Evolutionary conservation across 2,888 invertebrate species (phyloP), one percentile per base, ranked within the genome.

Genomic region (Drosophila falleni): DNA sequence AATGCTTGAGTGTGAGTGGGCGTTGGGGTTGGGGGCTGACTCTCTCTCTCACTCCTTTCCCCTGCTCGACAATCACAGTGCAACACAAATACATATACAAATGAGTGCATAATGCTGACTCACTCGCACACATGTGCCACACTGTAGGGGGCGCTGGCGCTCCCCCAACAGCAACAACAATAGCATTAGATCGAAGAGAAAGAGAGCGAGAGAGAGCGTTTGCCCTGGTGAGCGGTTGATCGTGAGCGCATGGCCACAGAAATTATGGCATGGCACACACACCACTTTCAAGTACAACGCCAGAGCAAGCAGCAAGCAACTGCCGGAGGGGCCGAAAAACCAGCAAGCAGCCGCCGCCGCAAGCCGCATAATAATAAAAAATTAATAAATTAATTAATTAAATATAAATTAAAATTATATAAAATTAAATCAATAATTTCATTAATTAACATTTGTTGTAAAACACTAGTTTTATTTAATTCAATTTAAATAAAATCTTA

Each of bases 261-360:
- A 85, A 69, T 63, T 50, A 81, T 79, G 79, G 77, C 79, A 65
- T 49, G 29, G 65, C 72, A 60, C 77, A 69, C 80, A 68, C 76
- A 72, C 55, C 76, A 87, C 69, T 81, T 87, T 84, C 87, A 86
- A 88, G 84, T 87, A 84, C 87, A 84, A 83, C 89, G 79, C 87
- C 83, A 78, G 65, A 80, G 80, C 80, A 70, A 75, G 75, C 74
- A 78, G 72, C 78, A 81, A 78, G 65, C 73, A 79, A 55, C 80
- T 65, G 77, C 64, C 76, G 80, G 62, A 78, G 83, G 80, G 87
- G 85, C 87, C 67, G 61, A 72, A 68, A 71, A 67, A 68, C 51
- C 72, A 73, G 64, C 54, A 65, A 71, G 59, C 78, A 65, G 81
- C 67, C 68, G 75, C 70, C 70, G 68, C 63, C 56, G 62, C 71